phyloP scores from a whole-genome alignment of 1,140 invertebrate genomes.

The Callitettix versicolor region DNA sequence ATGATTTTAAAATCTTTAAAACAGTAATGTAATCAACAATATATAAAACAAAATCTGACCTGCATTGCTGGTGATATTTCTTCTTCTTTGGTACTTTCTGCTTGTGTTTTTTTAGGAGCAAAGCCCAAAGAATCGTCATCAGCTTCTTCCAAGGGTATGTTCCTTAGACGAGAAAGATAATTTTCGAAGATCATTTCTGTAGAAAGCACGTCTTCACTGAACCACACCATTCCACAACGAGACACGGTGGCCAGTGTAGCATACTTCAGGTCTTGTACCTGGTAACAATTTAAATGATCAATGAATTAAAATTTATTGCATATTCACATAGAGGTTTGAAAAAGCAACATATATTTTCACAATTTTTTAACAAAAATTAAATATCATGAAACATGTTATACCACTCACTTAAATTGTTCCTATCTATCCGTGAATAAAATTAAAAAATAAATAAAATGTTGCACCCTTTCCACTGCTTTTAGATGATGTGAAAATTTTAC shows the following conservation, averaged over 20 bases:
- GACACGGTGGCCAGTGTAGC: conserved; percentile 98
- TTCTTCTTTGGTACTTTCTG: conserved; percentile 51
- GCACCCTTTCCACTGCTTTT: too few species aligned
- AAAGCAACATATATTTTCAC: too few species aligned
- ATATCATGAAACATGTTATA: too few species aligned
- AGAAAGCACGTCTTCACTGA: conserved; percentile 93
- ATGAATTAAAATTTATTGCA: too few species aligned
- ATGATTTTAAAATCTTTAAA: too few species aligned
- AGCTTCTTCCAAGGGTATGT: conserved; percentile 85
- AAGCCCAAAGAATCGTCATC: conserved; percentile 62
- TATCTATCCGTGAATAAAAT: too few species aligned
- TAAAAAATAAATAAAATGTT: too few species aligned
- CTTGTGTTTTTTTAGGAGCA: conserved; percentile 30
- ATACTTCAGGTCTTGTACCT: conserved; percentile 95
- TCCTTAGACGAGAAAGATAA: conserved; percentile 74
- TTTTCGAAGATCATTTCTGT: conserved; percentile 99
- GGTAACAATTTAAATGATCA: conserved; percentile 4
- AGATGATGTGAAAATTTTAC: too few species aligned
- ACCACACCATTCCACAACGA: conserved; percentile 99
- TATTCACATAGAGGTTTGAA: too few species aligned
- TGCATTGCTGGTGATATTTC: conserved; percentile 70
- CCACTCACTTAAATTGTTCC: too few species aligned
- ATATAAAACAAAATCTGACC: conserved; percentile 34
- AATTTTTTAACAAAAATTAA: too few species aligned
- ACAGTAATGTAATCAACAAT: too few species aligned